These are phyloP conservation scores for Drosophila bocki DNA, from an alignment of 1,140 invertebrate genomes.

Conservation along the genomic window DNA sequence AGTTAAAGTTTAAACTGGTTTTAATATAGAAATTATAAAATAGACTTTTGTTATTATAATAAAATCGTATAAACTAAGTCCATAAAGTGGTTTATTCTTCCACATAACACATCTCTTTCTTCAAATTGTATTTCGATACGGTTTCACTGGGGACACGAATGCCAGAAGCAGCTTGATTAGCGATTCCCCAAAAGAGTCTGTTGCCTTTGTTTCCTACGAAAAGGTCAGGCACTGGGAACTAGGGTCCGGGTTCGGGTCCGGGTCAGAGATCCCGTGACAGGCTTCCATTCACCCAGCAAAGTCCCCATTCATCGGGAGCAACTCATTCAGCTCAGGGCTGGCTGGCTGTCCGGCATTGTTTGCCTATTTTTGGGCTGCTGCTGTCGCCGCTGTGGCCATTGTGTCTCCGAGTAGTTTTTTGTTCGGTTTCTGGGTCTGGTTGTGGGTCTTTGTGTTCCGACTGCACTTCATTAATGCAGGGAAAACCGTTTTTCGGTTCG, in stretches of 20 bases:
- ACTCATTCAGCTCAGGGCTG: slow-evolving; percentile 28
- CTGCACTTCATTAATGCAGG: slow-evolving; percentile 68
- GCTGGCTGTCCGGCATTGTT: slow-evolving; percentile 50
- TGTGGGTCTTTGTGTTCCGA: slow-evolving; percentile 27
- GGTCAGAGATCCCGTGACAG: slow-evolving; percentile 31
- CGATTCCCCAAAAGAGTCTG: slow-evolving; percentile 25
- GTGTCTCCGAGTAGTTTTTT: slow-evolving; percentile 30
- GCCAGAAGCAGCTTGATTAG: slow-evolving; percentile 39
- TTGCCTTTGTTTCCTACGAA: slow-evolving; percentile 39
- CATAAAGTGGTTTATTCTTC: not conserved
- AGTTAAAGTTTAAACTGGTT: not conserved
- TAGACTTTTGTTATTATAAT: not conserved
- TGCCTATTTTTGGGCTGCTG: slow-evolving; percentile 69
- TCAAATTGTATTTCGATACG: slow-evolving; percentile 8
- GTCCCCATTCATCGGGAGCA: slow-evolving; percentile 43
- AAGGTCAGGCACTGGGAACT: slow-evolving; percentile 40
- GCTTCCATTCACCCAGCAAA: slow-evolving; percentile 34
- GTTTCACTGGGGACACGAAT: not conserved
- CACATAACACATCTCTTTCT: not conserved
- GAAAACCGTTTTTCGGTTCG: slow-evolving; percentile 35
- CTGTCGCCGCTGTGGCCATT: slow-evolving; percentile 38
- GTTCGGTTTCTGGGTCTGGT: slow-evolving; percentile 18
- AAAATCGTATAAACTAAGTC: not conserved
- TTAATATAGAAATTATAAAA: not conserved
- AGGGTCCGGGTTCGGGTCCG: slow-evolving; percentile 1